phyloP scores from a whole-genome alignment of 2,888 invertebrate genomes.

The Stenotaenia linearis region DNA sequence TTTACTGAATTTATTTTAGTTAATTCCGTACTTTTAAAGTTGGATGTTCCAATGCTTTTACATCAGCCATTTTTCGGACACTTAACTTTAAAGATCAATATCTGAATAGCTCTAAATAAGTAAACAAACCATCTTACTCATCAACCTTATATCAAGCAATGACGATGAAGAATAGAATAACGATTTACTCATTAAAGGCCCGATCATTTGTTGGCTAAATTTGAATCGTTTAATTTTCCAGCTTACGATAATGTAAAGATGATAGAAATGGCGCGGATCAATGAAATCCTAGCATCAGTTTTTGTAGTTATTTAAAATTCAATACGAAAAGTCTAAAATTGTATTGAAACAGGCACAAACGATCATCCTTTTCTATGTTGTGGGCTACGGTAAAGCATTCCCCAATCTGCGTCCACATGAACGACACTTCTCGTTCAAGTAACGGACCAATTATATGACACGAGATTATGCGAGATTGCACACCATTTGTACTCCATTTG shows the following conservation, averaged over 20 bases:
- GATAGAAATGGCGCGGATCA: neutral
- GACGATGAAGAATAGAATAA: neutral
- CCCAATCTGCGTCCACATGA: constrained; percentile 28
- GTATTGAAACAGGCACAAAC: neutral
- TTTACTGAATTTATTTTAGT: neutral
- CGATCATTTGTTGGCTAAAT: neutral
- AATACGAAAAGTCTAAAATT: neutral
- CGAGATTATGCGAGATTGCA: constrained; percentile 34
- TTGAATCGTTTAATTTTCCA: neutral
- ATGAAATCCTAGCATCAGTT: neutral
- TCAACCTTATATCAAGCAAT: neutral
- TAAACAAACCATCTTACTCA: neutral
- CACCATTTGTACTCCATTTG: constrained; percentile 34
- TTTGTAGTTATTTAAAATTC: neutral
- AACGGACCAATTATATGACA: constrained; percentile 33
- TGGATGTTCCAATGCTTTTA: constrained; percentile 90
- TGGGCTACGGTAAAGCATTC: constrained; percentile 14
- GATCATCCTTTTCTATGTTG: constrained; percentile 1
- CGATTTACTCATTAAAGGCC: neutral
- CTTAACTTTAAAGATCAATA: neutral
- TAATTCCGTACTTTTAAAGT: constrained; percentile 71
- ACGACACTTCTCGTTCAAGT: constrained; percentile 32
- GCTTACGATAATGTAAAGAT: neutral
- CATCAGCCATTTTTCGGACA: constrained; percentile 66
- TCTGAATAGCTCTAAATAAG: too few species aligned